Conservation (phyloP, 2,888 invertebrate genomes). For the Lysandra bellargus region DNA sequence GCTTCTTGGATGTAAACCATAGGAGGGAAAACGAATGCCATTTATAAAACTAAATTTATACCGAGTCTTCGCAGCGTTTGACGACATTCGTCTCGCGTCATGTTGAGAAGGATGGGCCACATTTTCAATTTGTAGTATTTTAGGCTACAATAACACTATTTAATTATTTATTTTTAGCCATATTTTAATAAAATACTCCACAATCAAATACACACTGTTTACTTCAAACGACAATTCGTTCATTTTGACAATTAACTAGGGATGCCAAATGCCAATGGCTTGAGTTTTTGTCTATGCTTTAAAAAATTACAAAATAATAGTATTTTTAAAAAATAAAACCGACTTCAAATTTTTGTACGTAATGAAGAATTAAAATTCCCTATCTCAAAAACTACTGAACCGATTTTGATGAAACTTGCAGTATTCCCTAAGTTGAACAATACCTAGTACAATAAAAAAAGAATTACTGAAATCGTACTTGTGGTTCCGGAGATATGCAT, state of each 20-base stretch:
- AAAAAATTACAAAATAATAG: neutral
- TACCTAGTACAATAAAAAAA: no score
- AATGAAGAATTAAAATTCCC: no score
- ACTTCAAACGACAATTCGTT: slow-evolving; percentile 81
- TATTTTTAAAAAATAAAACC: no score
- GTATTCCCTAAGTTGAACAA: no score
- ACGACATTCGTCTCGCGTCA: slow-evolving; percentile 94
- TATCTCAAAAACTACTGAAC: no score
- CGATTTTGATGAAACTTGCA: no score
- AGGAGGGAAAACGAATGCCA: slow-evolving; percentile 80
- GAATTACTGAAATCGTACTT: no score
- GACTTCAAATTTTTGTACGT: no score
- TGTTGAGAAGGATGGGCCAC: slow-evolving; percentile 88
- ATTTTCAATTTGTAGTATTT: slow-evolving; percentile 61
- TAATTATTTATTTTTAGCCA: slow-evolving; percentile 68
- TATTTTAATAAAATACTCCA: slow-evolving; percentile 72
- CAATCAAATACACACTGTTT: slow-evolving; percentile 81
- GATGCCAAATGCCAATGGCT: slow-evolving; percentile 58
- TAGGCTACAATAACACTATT: slow-evolving; percentile 58
- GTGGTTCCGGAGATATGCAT: no score
- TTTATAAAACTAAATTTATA: slow-evolving; percentile 79
- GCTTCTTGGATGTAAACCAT: slow-evolving; percentile 64
- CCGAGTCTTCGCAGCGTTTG: slow-evolving; percentile 92
- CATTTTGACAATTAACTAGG: slow-evolving; percentile 73
- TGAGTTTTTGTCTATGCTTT: slow-evolving; percentile 61